Evolutionary conservation across 2,113 vertebrate genomes (phyloP).

Genomic region (Caloenas nicobarica): DNA sequence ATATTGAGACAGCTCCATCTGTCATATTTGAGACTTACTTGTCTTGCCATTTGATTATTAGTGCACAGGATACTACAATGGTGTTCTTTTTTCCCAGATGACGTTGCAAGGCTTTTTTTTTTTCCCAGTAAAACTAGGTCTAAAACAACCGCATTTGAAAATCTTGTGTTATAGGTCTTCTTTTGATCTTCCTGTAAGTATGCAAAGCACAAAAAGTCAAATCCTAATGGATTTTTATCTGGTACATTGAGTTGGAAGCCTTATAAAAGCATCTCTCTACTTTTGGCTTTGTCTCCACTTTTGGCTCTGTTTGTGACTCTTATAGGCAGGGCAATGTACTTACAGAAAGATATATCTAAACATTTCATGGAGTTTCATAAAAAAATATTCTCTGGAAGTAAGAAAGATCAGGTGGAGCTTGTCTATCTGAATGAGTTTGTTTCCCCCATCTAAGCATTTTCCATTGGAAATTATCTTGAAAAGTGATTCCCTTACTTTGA

Average conservation of each 20-base stretch:
- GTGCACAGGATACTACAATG: neutral
- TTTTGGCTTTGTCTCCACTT: neutral
- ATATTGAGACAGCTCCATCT: neutral
- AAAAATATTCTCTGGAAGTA: neutral
- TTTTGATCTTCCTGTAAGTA: slow-evolving; percentile 32
- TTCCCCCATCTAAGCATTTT: neutral
- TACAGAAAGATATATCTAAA: slow-evolving; percentile 1
- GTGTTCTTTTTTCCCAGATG: neutral
- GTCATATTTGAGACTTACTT: neutral
- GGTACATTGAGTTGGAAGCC: slow-evolving; percentile 1
- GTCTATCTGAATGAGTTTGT: neutral
- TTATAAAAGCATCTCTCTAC: neutral
- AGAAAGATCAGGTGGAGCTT: neutral
- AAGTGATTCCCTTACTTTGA: neutral
- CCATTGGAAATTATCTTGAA: neutral
- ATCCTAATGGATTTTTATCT: slow-evolving; percentile 25
- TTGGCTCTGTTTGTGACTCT: neutral
- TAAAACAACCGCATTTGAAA: slow-evolving; percentile 12
- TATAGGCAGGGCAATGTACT: neutral
- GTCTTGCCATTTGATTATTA: slow-evolving; percentile 7
- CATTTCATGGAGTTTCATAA: neutral
- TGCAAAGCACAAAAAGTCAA: slow-evolving; percentile 21
- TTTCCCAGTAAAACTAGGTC: neutral
- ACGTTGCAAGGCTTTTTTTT: neutral
- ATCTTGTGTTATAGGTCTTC: neutral